Percentiles rank a stretch among this genome's conserved stretches.
Evolutionary conservation across 2,888 invertebrate species (phyloP).

Genomic region (Tyria jacobaeae): DNA sequence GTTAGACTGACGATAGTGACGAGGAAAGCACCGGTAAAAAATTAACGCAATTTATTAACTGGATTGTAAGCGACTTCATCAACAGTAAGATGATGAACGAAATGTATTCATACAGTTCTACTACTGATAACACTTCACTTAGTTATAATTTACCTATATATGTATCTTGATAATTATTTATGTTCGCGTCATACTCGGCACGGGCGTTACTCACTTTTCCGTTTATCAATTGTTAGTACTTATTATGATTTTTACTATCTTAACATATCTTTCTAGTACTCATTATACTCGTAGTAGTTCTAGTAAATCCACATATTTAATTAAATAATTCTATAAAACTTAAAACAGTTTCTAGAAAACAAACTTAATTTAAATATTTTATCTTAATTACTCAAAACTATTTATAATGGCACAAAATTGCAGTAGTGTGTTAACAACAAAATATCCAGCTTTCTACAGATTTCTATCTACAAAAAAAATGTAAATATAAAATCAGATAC

Average conservation of each 20-base stretch:
- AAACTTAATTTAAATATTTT: slow-evolving; percentile 9
- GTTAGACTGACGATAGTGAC: background rate
- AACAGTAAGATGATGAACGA: too few species aligned
- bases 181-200: too few species aligned
- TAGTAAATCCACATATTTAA: background rate
- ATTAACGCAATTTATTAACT: background rate
- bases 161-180: too few species aligned
- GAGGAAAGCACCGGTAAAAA: background rate
- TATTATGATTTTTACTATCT: too few species aligned
- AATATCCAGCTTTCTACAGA: slow-evolving; percentile 46
- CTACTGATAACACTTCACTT: too few species aligned
- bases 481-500: slow-evolving; percentile 24
- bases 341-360: background rate
- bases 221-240: too few species aligned
- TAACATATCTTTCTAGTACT: background rate
- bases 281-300: background rate
- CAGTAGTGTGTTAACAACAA: slow-evolving; percentile 19
- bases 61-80: background rate
- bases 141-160: too few species aligned
- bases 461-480: slow-evolving; percentile 36
- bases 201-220: too few species aligned
- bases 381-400: slow-evolving; percentile 28
- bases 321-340: background rate
- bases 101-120: too few species aligned
- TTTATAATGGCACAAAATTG: slow-evolving; percentile 28